Percentiles rank a stretch among this genome's conserved stretches.
Conservation (phyloP, 1,140 invertebrate species). For the Gyrodactylus bullatarudis region DNA sequence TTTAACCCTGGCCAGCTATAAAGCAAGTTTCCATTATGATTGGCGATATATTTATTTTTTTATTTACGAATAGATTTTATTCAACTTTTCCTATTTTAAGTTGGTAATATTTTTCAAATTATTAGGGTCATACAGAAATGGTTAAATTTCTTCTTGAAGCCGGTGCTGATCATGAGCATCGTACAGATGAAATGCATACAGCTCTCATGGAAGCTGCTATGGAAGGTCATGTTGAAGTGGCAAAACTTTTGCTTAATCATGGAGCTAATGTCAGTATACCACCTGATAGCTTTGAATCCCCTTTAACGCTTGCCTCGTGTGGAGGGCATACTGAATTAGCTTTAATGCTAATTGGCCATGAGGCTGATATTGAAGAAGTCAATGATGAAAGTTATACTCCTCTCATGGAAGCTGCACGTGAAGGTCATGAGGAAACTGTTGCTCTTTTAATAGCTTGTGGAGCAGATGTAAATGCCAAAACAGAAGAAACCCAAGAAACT, state of each 20-base stretch:
- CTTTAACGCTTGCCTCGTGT: slow-evolving; percentile 76
- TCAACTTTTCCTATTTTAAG: neutral
- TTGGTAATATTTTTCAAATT: neutral
- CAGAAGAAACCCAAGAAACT: slow-evolving; percentile 61
- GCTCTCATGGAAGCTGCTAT: slow-evolving; percentile 96
- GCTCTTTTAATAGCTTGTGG: slow-evolving; percentile 59
- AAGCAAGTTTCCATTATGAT: slow-evolving; percentile 26
- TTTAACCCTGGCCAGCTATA: slow-evolving; percentile 77
- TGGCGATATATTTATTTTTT: neutral
- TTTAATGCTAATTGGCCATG: slow-evolving; percentile 53
- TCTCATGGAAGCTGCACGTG: slow-evolving; percentile 62
- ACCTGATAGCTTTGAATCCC: slow-evolving; percentile 78
- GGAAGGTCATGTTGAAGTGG: slow-evolving; percentile 51
- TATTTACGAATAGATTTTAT: neutral
- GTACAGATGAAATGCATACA: slow-evolving; percentile 97
- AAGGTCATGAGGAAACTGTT: slow-evolving; percentile 93
- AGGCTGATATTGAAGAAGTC: slow-evolving; percentile 87
- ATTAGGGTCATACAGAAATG: slow-evolving; percentile 13
- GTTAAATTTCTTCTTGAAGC: slow-evolving; percentile 24
- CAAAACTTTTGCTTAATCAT: slow-evolving; percentile 20
- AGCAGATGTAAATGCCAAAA: slow-evolving; percentile 82
- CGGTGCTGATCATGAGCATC: slow-evolving; percentile 40
- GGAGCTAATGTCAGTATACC: slow-evolving; percentile 37
- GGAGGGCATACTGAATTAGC: slow-evolving; percentile 87
- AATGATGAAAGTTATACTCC: slow-evolving; percentile 99